Percentiles rank a stretch among this genome's conserved stretches.
Conservation (phyloP, 2,113 vertebrate genomes). For the Galbula dea region DNA sequence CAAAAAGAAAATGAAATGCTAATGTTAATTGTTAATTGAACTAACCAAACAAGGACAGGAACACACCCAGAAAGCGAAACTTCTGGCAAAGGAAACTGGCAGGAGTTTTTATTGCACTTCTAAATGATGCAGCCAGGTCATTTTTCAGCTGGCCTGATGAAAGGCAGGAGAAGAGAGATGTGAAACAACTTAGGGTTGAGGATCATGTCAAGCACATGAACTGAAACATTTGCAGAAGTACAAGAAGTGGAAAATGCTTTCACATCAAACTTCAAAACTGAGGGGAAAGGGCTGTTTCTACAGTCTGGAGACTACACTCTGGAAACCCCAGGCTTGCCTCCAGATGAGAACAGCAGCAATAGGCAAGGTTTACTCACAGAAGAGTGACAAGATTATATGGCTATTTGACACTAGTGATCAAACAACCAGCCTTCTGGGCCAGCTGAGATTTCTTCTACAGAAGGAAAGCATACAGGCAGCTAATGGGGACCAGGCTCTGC, state of each 20-base stretch:
- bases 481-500: neutral
- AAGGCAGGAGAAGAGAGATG: neutral
- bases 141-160: neutral
- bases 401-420: neutral
- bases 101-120: conserved; percentile 22
- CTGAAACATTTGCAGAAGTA: neutral
- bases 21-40: neutral
- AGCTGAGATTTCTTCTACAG: neutral
- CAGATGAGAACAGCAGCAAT: neutral
- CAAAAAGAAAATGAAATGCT: neutral
- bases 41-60: conserved; percentile 12
- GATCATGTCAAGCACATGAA: neutral
- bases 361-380: conserved; percentile 5
- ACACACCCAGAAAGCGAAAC: conserved; percentile 31
- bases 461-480: neutral
- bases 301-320: neutral
- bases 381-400: neutral
- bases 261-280: neutral
- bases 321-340: neutral
- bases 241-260: neutral
- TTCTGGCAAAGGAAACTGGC: conserved; percentile 23
- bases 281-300: neutral
- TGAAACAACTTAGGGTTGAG: neutral
- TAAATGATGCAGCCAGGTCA: neutral
- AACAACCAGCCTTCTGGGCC: neutral